These are phyloP conservation scores for Crocuta crocuta DNA, from an alignment of 2,113 vertebrate genomes.

Conservation along the genomic window DNA sequence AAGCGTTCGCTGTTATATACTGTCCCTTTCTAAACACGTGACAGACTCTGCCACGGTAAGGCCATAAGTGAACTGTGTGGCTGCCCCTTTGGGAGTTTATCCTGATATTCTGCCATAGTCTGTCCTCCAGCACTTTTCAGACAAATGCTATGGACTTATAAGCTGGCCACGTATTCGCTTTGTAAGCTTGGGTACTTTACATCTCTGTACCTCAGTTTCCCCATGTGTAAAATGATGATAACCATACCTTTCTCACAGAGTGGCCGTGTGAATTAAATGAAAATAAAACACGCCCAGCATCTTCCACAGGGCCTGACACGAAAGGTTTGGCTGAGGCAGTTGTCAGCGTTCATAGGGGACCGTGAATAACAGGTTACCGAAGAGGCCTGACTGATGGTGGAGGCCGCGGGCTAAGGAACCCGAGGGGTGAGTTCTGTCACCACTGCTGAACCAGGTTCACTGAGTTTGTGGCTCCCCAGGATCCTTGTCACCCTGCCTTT, in stretches of 20 bases:
- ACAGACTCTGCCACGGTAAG: background rate
- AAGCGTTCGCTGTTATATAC: accelerated
- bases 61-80: background rate
- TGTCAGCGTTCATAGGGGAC: background rate
- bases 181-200: background rate
- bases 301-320: background rate
- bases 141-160: background rate
- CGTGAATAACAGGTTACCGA: too few relatives aligned
- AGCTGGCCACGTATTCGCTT: background rate
- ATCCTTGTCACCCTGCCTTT: background rate
- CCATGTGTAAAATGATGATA: background rate
- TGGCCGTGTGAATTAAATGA: background rate
- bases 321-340: background rate
- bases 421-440: background rate
- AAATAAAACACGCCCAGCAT: background rate
- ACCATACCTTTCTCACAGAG: background rate
- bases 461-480: background rate
- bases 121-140: background rate
- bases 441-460: background rate
- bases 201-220: background rate
- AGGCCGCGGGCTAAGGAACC: background rate
- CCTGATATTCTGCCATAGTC: background rate
- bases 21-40: background rate
- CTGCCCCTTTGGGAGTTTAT: background rate
- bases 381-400: background rate